Evolutionary conservation across 2,888 invertebrate genomes (phyloP).

Genomic region (Heteropelma amictum): DNA sequence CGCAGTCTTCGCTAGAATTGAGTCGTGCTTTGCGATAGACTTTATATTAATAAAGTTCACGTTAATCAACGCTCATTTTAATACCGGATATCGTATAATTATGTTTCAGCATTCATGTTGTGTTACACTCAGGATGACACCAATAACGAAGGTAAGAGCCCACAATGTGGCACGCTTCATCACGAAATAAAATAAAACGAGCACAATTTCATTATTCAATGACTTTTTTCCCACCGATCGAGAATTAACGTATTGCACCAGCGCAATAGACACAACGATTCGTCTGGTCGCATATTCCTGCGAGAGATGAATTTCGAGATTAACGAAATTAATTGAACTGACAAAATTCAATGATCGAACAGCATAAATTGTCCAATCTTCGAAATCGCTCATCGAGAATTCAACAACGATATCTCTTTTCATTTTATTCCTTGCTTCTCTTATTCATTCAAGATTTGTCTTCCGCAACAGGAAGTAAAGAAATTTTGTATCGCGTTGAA

Average conservation of each 20-base stretch:
- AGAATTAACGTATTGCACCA: constrained; percentile 1
- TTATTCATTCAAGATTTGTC: constrained; percentile 69
- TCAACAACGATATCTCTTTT: constrained; percentile 23
- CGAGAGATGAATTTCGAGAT: too few species aligned
- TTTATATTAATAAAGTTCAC: too few species aligned
- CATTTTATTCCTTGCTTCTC: constrained; percentile 33
- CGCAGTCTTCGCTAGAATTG: constrained; percentile 9
- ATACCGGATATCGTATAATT: constrained; percentile 73
- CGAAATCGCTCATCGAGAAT: constrained; percentile 20
- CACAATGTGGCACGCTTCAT: background rate
- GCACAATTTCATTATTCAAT: background rate
- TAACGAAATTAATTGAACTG: too few species aligned
- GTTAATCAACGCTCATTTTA: constrained; percentile 53
- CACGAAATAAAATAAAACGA: background rate
- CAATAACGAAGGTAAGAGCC: constrained; percentile 89
- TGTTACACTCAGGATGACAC: constrained; percentile 96
- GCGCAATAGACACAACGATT: background rate
- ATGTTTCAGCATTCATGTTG: constrained; percentile 95
- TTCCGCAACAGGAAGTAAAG: constrained; percentile 80
- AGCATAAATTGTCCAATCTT: background rate
- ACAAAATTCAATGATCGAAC: too few species aligned
- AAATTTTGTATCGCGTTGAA: constrained; percentile 96
- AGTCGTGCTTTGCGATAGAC: constrained; percentile 35
- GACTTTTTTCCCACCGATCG: background rate
- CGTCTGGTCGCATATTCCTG: constrained; percentile 17